A percentile compares a stretch with the other conserved stretches of the same genome.
Conservation (phyloP, 2,797 vertebrate genomes). For the Scarus forsteni region DNA sequence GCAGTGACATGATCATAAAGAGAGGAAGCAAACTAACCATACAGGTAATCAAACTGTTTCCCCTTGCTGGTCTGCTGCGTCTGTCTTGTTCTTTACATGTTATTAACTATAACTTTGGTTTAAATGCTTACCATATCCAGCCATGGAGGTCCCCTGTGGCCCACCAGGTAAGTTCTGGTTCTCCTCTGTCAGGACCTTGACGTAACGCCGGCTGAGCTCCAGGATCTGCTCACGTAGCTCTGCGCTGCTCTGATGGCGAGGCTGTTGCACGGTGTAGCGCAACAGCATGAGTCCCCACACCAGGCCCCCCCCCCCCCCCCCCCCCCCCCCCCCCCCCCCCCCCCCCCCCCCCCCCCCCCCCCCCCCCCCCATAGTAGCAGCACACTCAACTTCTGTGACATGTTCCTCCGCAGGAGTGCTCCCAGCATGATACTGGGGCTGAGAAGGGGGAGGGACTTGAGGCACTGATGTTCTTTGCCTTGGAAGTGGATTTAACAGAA, state of each 20-base stretch:
- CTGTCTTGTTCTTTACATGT: no score
- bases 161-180: conserved; percentile 90
- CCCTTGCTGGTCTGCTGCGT: no score
- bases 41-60: no score
- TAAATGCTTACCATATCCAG: conserved; percentile 91
- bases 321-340: no score
- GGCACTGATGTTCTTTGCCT: conserved; percentile 11
- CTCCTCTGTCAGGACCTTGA: conserved; percentile 96
- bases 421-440: conserved; percentile 88
- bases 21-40: no score
- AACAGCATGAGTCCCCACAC: conserved; percentile 96
- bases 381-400: conserved; percentile 96
- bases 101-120: not conserved
- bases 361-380: conserved; percentile 91
- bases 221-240: conserved; percentile 95
- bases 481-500: not conserved
- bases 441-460: conserved; percentile 16
- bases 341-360: no score
- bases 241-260: conserved; percentile 92
- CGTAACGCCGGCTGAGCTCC: conserved; percentile 95
- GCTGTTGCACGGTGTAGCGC: conserved; percentile 94
- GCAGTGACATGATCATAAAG: no score
- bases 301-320: no score
- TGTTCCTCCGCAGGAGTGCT: conserved; percentile 91
- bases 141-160: conserved; percentile 91